Evolutionary conservation across 2,113 vertebrate genomes (phyloP).

Genomic region (Nibea albiflora): DNA sequence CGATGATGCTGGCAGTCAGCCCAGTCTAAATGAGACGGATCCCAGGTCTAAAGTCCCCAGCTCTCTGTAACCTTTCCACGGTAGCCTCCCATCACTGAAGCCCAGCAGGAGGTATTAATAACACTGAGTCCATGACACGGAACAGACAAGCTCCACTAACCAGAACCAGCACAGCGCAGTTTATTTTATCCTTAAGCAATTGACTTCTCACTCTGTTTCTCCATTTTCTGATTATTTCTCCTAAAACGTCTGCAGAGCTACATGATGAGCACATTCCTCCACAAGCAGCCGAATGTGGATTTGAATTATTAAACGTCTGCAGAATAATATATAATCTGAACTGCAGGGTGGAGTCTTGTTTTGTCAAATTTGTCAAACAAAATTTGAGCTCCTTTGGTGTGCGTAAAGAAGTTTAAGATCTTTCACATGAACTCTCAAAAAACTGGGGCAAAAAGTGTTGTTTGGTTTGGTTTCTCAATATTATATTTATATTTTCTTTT

Average conservation of each 20-base stretch:
- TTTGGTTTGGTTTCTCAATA: neutral
- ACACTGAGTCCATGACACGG: conserved; percentile 35
- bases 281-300: neutral
- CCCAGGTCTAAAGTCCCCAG: conserved; percentile 33
- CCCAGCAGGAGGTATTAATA: conserved; percentile 45
- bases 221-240: neutral
- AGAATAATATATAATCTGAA: neutral
- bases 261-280: neutral
- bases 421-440: no score
- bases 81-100: conserved; percentile 5
- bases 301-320: neutral
- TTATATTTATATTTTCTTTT: neutral
- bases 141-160: conserved; percentile 30
- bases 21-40: neutral
- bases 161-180: conserved; percentile 36
- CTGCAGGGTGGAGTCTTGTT: neutral
- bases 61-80: conserved; percentile 20
- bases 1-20: neutral
- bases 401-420: no score
- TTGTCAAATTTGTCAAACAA: neutral
- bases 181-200: conserved; percentile 32
- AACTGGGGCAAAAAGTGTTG: no score
- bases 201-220: conserved; percentile 38
- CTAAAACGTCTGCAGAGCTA: neutral
- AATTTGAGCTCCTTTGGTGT: no score